Conservation (phyloP, 2,113 vertebrate genomes). For the Neotoma lepida region DNA sequence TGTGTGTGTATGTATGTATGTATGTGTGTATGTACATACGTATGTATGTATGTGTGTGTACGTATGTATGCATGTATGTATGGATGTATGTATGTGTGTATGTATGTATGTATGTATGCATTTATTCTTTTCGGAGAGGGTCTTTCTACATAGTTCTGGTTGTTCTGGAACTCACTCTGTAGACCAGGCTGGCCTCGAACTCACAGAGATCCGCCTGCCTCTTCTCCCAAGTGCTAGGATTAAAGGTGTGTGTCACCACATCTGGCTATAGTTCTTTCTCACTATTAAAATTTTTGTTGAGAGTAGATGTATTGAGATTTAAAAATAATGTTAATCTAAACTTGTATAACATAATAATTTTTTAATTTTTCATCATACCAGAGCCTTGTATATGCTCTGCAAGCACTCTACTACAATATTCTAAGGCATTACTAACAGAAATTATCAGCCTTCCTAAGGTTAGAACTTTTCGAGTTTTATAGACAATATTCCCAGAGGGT, state of each 20-base stretch:
- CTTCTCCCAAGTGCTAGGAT: background rate
- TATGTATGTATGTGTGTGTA: too few species aligned
- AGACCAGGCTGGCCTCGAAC: background rate
- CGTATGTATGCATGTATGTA: too few species aligned
- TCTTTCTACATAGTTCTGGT: background rate
- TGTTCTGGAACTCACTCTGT: background rate
- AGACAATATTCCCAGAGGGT: background rate
- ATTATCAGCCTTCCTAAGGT: conserved; percentile 37
- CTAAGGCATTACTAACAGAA: conserved; percentile 18
- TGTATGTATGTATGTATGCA: background rate
- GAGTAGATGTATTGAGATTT: conserved; percentile 50
- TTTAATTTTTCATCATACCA: background rate
- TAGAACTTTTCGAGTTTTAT: background rate
- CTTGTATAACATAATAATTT: conserved; percentile 36
- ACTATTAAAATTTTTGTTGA: conserved; percentile 14
- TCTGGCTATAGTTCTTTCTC: background rate
- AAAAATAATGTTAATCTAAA: conserved; percentile 64
- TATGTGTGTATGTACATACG: too few species aligned
- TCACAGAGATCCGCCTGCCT: background rate
- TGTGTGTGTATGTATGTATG: too few species aligned
- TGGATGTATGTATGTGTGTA: background rate
- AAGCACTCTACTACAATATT: background rate
- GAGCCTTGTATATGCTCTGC: background rate
- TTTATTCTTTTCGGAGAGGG: background rate
- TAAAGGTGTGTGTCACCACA: background rate